Conservation (phyloP, 2,113 vertebrate species). For the Larimichthys polyactis region DNA sequence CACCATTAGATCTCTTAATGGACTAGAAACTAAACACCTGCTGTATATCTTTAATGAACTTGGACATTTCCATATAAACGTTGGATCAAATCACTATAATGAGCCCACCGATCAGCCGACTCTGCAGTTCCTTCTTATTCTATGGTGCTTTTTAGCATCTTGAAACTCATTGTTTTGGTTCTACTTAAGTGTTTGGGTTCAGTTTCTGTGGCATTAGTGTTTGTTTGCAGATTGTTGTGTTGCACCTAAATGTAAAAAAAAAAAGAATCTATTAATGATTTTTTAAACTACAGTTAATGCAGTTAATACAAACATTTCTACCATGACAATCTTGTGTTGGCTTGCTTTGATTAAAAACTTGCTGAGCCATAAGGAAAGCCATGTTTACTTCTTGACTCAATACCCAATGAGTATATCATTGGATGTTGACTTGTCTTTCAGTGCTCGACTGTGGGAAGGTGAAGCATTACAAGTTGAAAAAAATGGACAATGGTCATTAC, state of each 20-base stretch:
- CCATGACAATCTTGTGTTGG: not conserved
- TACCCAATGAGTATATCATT: no score
- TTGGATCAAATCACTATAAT: no score
- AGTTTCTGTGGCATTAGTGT: no score
- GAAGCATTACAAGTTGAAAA: constrained; percentile 93
- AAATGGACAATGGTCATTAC: constrained; percentile 83
- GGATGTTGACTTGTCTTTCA: constrained; percentile 67
- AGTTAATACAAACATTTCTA: not conserved
- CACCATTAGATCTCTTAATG: no score
- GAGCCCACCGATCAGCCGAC: no score
- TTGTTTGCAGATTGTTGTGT: not conserved
- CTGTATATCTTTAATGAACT: not conserved
- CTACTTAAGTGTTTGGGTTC: no score
- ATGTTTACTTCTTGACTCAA: not conserved
- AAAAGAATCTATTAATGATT: not conserved
- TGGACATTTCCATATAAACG: no score
- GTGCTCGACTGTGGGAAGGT: constrained; percentile 87
- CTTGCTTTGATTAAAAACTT: not conserved
- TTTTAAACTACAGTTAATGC: not conserved
- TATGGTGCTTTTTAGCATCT: no score
- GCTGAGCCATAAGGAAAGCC: not conserved
- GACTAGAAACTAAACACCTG: no score
- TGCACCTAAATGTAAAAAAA: not conserved
- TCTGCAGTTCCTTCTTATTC: no score
- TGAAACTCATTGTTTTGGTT: not conserved